Evolutionary conservation across 2,113 vertebrate genomes (phyloP).

Genomic region (Terrapene triunguis): DNA sequence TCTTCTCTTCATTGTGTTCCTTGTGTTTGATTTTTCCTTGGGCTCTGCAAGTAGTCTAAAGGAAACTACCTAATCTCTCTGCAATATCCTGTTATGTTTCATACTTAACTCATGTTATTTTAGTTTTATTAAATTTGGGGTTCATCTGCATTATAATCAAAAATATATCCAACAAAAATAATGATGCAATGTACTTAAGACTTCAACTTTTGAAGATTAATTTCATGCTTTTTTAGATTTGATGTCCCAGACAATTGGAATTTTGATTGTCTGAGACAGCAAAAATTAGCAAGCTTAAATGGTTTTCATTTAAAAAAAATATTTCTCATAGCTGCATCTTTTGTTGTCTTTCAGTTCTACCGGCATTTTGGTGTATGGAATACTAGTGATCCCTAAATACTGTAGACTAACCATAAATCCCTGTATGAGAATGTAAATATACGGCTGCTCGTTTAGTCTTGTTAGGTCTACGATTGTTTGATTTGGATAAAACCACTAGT

Average conservation of each 20-base stretch:
- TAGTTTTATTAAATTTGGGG: slow-evolving; percentile 93
- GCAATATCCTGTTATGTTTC: slow-evolving; percentile 99
- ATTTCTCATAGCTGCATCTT: slow-evolving; percentile 52
- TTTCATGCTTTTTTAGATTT: slow-evolving; percentile 86
- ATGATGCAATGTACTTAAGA: slow-evolving; percentile 86
- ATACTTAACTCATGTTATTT: slow-evolving; percentile 93
- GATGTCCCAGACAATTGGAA: slow-evolving; percentile 85
- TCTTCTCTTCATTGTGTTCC: slow-evolving; percentile 50
- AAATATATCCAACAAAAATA: slow-evolving; percentile 91
- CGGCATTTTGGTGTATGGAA: slow-evolving; percentile 37
- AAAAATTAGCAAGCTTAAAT: slow-evolving; percentile 76
- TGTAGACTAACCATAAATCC: slow-evolving; percentile 46
- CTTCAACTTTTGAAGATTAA: slow-evolving; percentile 87
- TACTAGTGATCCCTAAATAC: slow-evolving; percentile 42
- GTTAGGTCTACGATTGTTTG: slow-evolving; percentile 33
- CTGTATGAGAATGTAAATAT: slow-evolving; percentile 51
- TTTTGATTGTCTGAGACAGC: slow-evolving; percentile 83
- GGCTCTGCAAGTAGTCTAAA: slow-evolving; percentile 82
- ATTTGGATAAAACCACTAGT: slow-evolving; percentile 38
- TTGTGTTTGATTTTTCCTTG: slow-evolving; percentile 58
- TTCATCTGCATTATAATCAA: slow-evolving; percentile 93
- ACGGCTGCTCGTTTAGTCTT: slow-evolving; percentile 31
- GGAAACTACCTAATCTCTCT: slow-evolving; percentile 95
- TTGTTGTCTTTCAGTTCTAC: slow-evolving; percentile 19
- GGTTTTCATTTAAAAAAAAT: slow-evolving; percentile 36